These are phyloP conservation scores for Pocillopora grandis DNA, from an alignment of 92 coral and sea anemone genomes.

Conservation along the genomic window DNA sequence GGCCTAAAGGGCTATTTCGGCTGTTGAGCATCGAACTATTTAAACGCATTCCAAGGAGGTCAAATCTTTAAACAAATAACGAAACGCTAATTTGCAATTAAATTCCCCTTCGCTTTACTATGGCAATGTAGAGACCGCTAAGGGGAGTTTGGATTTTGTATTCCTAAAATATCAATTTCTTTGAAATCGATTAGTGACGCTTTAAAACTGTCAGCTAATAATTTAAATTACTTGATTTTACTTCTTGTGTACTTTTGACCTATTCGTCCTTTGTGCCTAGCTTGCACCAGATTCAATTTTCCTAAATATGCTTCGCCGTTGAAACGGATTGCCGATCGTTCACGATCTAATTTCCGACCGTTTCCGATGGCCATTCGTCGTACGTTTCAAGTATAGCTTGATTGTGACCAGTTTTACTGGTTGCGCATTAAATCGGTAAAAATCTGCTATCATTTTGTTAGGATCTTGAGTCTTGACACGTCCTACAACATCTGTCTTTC, in stretches of 20 bases:
- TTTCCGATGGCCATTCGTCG: constrained; percentile 18
- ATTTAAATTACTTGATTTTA: neutral
- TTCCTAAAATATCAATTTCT: neutral
- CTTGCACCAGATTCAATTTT: neutral
- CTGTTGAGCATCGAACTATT: no score
- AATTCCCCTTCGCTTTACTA: neutral
- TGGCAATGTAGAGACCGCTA: neutral
- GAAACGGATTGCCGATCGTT: neutral
- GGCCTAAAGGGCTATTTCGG: no score
- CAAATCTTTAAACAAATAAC: no score
- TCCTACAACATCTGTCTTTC: constrained; percentile 88
- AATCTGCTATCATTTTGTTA: neutral
- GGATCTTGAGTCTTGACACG: constrained; percentile 47
- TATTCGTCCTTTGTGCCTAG: neutral
- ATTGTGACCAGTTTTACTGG: neutral
- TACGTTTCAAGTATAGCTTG: neutral
- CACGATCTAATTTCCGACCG: constrained; percentile 2
- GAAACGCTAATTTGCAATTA: neutral
- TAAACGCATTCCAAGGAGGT: no score
- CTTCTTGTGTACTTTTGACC: neutral
- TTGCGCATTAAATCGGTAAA: neutral
- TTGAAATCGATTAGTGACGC: neutral
- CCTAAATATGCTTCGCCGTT: constrained; percentile 2
- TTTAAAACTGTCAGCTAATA: neutral
- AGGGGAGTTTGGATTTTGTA: neutral